Evolutionary conservation across 2,113 vertebrate species (phyloP).

Genomic region (Pteruthius melanotis): DNA sequence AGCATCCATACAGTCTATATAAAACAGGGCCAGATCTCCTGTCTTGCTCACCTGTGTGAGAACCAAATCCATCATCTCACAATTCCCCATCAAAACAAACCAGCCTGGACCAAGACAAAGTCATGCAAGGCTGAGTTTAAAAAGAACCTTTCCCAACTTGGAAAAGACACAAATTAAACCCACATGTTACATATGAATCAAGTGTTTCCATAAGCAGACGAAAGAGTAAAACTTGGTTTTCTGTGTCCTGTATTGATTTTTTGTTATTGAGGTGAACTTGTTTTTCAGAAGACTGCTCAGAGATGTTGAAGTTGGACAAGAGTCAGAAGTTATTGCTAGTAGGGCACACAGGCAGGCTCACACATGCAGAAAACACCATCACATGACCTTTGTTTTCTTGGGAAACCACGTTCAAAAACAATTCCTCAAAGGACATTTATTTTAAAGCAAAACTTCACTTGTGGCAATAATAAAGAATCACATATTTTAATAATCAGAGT

Average conservation of each 20-base stretch:
- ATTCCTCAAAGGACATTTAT: background rate
- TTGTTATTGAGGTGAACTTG: background rate
- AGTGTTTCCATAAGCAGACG: background rate
- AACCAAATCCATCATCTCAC: background rate
- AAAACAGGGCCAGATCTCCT: background rate
- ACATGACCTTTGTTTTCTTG: background rate
- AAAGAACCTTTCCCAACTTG: background rate
- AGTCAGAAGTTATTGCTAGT: background rate
- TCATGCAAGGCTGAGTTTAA: background rate
- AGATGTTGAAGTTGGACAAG: background rate
- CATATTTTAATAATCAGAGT: background rate
- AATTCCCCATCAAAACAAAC: background rate
- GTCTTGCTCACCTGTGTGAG: background rate
- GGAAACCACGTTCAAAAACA: background rate
- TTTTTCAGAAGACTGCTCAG: background rate
- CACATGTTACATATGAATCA: background rate
- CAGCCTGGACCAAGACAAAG: background rate
- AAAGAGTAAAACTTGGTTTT: background rate
- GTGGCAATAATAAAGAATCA: background rate
- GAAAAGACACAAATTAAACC: slow-evolving; percentile 7
- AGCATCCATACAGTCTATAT: background rate
- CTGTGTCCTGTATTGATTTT: background rate
- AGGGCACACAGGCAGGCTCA: background rate
- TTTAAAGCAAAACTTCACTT: background rate
- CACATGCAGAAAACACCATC: background rate